Evolutionary conservation across 2,888 invertebrate genomes (phyloP).

Genomic region (Drosophila colorata): DNA sequence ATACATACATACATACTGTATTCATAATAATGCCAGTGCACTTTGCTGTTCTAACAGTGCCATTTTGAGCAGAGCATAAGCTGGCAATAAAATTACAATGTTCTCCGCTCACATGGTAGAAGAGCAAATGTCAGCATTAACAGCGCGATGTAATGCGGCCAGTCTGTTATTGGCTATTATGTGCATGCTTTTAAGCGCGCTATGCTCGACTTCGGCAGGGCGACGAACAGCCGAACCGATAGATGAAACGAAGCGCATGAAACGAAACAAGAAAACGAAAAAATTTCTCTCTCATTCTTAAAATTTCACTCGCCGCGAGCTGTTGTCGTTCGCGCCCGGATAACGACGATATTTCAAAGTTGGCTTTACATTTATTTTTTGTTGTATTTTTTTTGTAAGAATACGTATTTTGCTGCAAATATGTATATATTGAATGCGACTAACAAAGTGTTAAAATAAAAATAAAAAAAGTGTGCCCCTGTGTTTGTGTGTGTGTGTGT

Average conservation of each 20-base stretch:
- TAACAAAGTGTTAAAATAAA: slow-evolving; percentile 17
- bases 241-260: slow-evolving; percentile 51
- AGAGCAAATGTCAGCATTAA: slow-evolving; percentile 10
- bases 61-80: slow-evolving; percentile 12
- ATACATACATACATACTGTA: no score
- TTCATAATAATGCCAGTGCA: no score
- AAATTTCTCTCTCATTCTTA: slow-evolving; percentile 60
- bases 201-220: slow-evolving; percentile 23
- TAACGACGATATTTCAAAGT: slow-evolving; percentile 58
- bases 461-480: background rate
- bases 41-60: background rate
- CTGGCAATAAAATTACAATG: background rate
- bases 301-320: slow-evolving; percentile 66
- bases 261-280: slow-evolving; percentile 62
- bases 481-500: slow-evolving; percentile 13
- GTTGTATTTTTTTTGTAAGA: slow-evolving; percentile 41
- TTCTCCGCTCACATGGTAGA: background rate
- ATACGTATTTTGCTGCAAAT: slow-evolving; percentile 29
- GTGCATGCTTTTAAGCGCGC: slow-evolving; percentile 52
- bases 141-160: slow-evolving; percentile 31
- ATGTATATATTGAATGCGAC: slow-evolving; percentile 14
- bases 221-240: slow-evolving; percentile 36
- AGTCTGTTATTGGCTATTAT: slow-evolving; percentile 1
- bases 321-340: slow-evolving; percentile 69
- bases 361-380: slow-evolving; percentile 40